A percentile compares a stretch with the other conserved stretches of the same genome.
These are phyloP conservation scores for Orthonychiurus folsomi DNA, from an alignment of 2,888 invertebrate species.

Conservation along the genomic window DNA sequence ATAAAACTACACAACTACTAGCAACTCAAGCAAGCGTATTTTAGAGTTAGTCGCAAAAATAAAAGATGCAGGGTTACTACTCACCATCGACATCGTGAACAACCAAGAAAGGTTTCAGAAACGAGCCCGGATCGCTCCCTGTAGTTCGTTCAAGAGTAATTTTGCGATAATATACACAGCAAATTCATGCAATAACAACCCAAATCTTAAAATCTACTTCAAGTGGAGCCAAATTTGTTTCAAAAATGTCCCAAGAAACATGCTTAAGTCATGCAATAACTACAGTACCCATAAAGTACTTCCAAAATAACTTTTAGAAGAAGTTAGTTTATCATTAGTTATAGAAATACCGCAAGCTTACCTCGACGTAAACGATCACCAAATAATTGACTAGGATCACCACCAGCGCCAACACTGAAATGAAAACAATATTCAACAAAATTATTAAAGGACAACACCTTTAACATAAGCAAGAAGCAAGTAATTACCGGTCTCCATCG, in stretches of 20 bases:
- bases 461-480: no score
- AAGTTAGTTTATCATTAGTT: no score
- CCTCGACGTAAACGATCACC: constrained; percentile 10
- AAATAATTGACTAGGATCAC: constrained; percentile 12
- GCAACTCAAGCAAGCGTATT: background rate
- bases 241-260: background rate
- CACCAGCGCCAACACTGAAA: background rate
- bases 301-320: no score
- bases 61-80: constrained; percentile 9
- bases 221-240: background rate
- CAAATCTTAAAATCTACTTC: background rate
- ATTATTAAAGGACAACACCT: background rate
- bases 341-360: constrained; percentile 11
- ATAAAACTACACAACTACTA: background rate
- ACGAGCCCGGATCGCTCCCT: constrained; percentile 27
- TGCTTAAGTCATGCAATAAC: constrained; percentile 7
- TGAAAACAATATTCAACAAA: background rate
- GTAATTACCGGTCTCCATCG: constrained; percentile 15
- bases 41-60: background rate
- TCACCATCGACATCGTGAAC: constrained; percentile 19
- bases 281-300: no score
- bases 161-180: constrained; percentile 8
- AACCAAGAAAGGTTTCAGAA: constrained; percentile 17
- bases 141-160: constrained; percentile 9
- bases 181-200: background rate